Evolutionary conservation across 2,888 invertebrate genomes (phyloP).

Genomic region (Embidobia sp.): DNA sequence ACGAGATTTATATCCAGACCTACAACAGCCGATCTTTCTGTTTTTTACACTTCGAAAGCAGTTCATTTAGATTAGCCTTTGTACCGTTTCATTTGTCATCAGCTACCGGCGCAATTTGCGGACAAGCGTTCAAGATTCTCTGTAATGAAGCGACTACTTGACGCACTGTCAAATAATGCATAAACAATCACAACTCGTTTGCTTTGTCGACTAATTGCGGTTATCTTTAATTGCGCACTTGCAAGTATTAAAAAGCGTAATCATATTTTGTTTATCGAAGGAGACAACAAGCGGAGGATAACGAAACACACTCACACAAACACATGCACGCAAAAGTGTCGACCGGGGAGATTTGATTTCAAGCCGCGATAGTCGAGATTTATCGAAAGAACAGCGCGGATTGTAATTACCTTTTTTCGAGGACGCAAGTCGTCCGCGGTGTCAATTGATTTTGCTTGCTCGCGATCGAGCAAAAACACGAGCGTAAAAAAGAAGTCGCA

Average conservation of each 20-base stretch:
- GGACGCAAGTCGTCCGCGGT: too few species aligned
- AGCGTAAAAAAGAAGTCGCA: too few species aligned
- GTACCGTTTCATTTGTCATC: neutral
- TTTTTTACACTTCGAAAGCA: constrained; percentile 1
- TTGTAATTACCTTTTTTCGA: too few species aligned
- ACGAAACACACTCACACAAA: neutral
- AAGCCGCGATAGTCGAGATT: neutral
- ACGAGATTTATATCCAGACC: neutral
- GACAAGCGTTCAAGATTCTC: too few species aligned
- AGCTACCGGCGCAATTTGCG: too few species aligned
- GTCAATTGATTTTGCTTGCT: too few species aligned
- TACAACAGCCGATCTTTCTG: neutral
- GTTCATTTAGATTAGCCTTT: neutral
- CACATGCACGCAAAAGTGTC: neutral
- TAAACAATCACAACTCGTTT: neutral
- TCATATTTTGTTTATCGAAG: neutral
- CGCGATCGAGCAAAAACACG: too few species aligned
- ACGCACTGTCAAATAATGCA: neutral
- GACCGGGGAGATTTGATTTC: neutral
- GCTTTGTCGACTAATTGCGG: constrained; percentile 6
- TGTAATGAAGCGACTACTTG: too few species aligned
- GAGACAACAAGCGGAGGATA: neutral
- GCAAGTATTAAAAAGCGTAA: constrained; percentile 9
- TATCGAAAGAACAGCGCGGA: neutral
- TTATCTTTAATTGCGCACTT: constrained; percentile 8